A percentile compares a stretch with the other conserved stretches of the same genome.
These are phyloP conservation scores for Centropus bengalensis DNA, from an alignment of 2,113 vertebrate genomes.

Conservation along the genomic window DNA sequence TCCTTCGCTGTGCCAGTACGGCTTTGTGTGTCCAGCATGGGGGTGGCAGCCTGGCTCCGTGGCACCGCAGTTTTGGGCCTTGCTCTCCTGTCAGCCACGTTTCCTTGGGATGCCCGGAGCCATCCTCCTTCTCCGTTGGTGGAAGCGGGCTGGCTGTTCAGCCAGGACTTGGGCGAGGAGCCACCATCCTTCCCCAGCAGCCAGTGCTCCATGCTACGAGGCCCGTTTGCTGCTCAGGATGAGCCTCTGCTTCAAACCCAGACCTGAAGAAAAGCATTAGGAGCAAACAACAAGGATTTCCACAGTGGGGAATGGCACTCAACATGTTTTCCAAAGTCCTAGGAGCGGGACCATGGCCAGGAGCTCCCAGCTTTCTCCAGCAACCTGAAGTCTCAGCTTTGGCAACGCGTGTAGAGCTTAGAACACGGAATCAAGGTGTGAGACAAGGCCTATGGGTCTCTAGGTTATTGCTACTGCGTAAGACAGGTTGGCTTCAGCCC, in stretches of 20 bases:
- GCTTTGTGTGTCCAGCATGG: rapidly evolving
- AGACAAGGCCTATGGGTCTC: neutral
- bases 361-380: neutral
- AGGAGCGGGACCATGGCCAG: neutral
- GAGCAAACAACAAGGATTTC: neutral
- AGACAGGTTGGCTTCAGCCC: conserved; percentile 1
- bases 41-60: rapidly evolving
- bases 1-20: rapidly evolving
- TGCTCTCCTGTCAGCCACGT: rapidly evolving
- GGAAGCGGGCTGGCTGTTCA: rapidly evolving
- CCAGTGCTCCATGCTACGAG: rapidly evolving
- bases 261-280: neutral
- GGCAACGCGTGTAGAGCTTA: conserved; percentile 8
- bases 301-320: neutral
- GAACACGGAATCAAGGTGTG: neutral
- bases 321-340: neutral
- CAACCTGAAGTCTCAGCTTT: conserved; percentile 6
- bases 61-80: neutral
- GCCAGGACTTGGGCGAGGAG: neutral
- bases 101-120: rapidly evolving
- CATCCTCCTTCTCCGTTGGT: rapidly evolving
- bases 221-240: rapidly evolving
- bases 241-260: rapidly evolving
- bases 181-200: too few relatives aligned
- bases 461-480: conserved; percentile 30